Conservation (phyloP, 2,797 vertebrate species). For the Gymnothorax reevesii region DNA sequence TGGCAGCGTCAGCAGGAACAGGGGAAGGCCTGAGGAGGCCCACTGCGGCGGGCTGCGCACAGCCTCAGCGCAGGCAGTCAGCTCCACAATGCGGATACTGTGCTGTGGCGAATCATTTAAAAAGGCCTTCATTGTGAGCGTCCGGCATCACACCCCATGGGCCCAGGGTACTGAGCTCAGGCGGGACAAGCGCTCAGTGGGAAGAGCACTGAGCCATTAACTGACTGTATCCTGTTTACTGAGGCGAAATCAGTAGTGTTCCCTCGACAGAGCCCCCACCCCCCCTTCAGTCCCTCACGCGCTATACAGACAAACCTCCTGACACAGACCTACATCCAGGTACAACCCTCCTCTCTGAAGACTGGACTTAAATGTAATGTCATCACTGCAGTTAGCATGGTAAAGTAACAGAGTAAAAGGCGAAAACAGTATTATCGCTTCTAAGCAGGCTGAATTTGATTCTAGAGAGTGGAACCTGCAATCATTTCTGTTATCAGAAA, state of each 20-base stretch:
- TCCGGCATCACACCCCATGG: conserved; percentile 14
- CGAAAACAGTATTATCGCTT: neutral
- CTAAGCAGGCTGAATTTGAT: neutral
- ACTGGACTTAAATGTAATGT: neutral
- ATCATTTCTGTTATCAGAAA: too few relatives aligned
- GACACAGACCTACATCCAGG: neutral
- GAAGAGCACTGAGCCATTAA: conserved; percentile 28
- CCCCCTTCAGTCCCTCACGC: neutral
- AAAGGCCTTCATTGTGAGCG: conserved; percentile 17
- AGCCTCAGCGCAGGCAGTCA: neutral
- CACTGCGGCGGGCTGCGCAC: neutral
- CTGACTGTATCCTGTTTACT: conserved; percentile 25
- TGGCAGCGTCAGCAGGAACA: conserved; percentile 11
- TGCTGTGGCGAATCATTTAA: conserved; percentile 15
- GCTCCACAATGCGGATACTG: conserved; percentile 5
- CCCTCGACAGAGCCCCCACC: neutral
- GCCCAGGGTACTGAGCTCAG: conserved; percentile 21
- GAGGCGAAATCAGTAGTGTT: conserved; percentile 15
- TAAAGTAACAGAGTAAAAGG: neutral
- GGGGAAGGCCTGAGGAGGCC: conserved; percentile 1
- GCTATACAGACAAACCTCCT: neutral
- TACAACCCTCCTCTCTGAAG: neutral
- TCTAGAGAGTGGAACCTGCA: too few relatives aligned
- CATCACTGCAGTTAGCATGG: too few relatives aligned
- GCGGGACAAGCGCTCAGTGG: neutral